Evolutionary conservation across 2,888 invertebrate species (phyloP).

Genomic region (Sphaerophoria taeniata): DNA sequence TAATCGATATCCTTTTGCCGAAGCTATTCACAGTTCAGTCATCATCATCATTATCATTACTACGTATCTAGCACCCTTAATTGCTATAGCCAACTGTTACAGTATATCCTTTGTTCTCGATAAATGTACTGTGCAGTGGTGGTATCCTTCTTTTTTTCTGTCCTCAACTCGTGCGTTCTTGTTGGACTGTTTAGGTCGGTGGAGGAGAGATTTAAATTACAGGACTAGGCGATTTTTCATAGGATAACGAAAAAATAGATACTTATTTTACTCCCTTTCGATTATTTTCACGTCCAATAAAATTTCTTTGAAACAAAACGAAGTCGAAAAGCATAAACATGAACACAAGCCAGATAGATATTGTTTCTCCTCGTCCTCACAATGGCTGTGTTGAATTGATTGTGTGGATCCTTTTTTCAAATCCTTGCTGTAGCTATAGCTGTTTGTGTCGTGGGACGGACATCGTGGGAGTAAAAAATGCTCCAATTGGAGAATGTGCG

Average conservation of each 20-base stretch:
- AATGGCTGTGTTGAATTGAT: slow-evolving; percentile 40
- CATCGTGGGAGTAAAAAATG: slow-evolving; percentile 6
- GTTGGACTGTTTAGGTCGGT: neutral
- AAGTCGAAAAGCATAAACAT: slow-evolving; percentile 58
- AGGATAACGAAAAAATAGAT: slow-evolving; percentile 29
- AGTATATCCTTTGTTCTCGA: neutral
- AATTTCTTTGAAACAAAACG: slow-evolving; percentile 66
- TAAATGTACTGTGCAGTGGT: neutral
- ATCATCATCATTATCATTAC: slow-evolving; percentile 69
- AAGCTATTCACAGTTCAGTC: slow-evolving; percentile 65
- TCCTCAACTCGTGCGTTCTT: neutral
- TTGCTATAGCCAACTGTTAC: slow-evolving; percentile 71
- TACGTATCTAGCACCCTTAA: slow-evolving; percentile 74
- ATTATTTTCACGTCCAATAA: slow-evolving; percentile 72
- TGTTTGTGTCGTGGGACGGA: neutral
- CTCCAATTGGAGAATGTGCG: slow-evolving; percentile 67
- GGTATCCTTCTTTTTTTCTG: slow-evolving; percentile 1
- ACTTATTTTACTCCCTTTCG: slow-evolving; percentile 62
- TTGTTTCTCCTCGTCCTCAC: slow-evolving; percentile 6
- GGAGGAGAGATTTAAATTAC: slow-evolving; percentile 68
- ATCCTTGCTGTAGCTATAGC: slow-evolving; percentile 62
- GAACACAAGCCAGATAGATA: slow-evolving; percentile 16
- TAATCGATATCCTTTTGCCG: slow-evolving; percentile 65
- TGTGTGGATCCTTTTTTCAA: slow-evolving; percentile 50
- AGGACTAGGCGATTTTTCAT: slow-evolving; percentile 40